Base-by-base conservation (phyloP, 2,888 invertebrate species). In the Gryllus longicercus region DNA sequence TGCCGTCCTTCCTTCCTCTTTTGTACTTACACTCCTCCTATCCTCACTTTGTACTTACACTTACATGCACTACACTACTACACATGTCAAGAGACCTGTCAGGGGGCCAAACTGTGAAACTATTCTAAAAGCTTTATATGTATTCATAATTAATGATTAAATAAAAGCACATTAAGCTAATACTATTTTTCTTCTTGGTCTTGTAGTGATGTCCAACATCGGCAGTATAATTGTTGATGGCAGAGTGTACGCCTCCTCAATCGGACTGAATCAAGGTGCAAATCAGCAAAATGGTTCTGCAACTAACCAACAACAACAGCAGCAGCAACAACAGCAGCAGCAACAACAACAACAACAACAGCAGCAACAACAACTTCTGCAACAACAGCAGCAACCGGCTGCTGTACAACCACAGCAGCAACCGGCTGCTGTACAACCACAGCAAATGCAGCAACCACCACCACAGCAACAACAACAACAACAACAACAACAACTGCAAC, bases 211-310 rank as follows among this genome's bases (percentile, higher is more conserved):
- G 84, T 92, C 93, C 77, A 92, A 92, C 79, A 92, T 95, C 85
- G 95, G 95, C 82, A 93, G 93, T 82, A 94, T 95, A 84, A 93
- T 95, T 76, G 95, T 95, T 82, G 95, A 95, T 88, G 95, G 95
- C 81, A 91, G 94, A 86, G 91, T 93, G 83, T 95, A 94, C 80
- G 79, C 80, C 38, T 80, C 82, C 76, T 85, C 89, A 25, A 63
- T 63, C 14, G 63, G 63, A 14, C 63, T 63, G 10, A 63, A 63
- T 63, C 63, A 63, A 63, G 63, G 14, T 63, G n/a, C 14, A 1
- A 63, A 63, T 16, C 16, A 14, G 5, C 63, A 63, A n/a, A 63
- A n/a, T 63, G 87, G 88, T 8, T 88, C 88, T 63, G 88, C 89
- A 12, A 86, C 84, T 75, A 80, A 79, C 83, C 80, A 74, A 38